Base-by-base conservation (phyloP, 2,113 vertebrate genomes). In the Pao palembangensis region DNA sequence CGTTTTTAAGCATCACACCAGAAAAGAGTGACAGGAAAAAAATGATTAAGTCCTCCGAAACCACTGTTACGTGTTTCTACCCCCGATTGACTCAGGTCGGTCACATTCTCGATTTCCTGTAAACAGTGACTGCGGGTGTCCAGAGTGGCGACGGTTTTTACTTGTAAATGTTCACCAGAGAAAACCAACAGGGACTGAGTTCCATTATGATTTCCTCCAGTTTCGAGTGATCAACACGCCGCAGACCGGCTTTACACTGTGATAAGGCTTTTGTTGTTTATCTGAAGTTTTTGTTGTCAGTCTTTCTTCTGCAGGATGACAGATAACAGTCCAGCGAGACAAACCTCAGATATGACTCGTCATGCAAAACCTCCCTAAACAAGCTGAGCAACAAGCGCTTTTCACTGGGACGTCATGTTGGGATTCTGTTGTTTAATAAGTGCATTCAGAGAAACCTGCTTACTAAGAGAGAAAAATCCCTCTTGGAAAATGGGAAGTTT, bases 201-300 rank as follows among this genome's bases (percentile, higher is more conserved):
- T 77, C 60, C 54, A 51, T 18, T 14, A 18, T 18, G 38, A 5
- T 56, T 58, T 61, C 55, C 66, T 23, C 19, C 18, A 59, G 60
- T 42, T 73, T 64, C 60, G 46, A 15, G 42, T 57, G 14, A 44
- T 19, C 14, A 68, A 69, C 62, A 59, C 6, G 12, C 15, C 67
- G 73, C 57, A 57, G 23, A 48, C 12, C 47, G 1, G 34, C 18
- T 51, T 16, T 48, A 1, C 44, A 25, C 19, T 17, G 6, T 16
- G 68, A 72, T 75, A 64, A 70, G 59, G 14, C 6, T 51, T 55
- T 57, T 54, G 42, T 58, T 78, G 58, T 60, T 71, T 52, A 2
- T 69, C 58, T 58, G 51, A 31, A 0, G 15, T 28, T 50, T 25
- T 44, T 68, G 69, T 57, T 43, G 43, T 43, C 31, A 55, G 43